Base-by-base conservation (phyloP, 2,888 invertebrate species). In the Drosophila demipolita region DNA sequence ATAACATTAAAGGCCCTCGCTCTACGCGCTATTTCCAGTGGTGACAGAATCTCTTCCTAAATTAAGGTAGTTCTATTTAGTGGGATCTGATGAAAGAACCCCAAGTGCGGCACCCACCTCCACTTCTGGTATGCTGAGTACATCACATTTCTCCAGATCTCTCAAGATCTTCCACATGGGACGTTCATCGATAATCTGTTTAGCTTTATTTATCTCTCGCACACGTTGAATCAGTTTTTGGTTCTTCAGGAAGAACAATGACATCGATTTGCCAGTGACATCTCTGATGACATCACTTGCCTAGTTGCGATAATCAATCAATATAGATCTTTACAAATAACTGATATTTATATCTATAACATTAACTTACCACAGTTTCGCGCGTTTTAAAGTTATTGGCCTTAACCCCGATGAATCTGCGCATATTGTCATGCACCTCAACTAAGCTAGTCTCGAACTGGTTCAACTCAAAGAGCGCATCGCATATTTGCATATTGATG, bases 401-500 rank as follows among this genome's bases (percentile, higher is more conserved):
- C 45, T 90, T 92, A 0, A 87, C 83, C 8, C 93, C 93, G 15
- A 50, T 42, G 36, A 91, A 92, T 15, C 65, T 77, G 0, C 83
- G 78, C 2, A 87, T 76, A 62, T 90, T 91, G 32, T 92, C 81
- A 17, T 89, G 89, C 33, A 92, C 32, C 12, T 90, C 82, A 6
- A 82, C 71, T 35, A 89, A 85, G 33, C 83, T 80, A 26, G 75
- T 74, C 69, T 92, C 92, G 42, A 92, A 92, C 53, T 83, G 80
- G 38, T 93, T 93, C 2, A 91, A 64, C 33, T 92, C 90, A 42
- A 92, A 92, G 0, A 91, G 66, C 0, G 91, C 92, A 78, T 93
- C 92, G 60, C 93, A 93, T 4, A 92, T 89, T 78, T 93, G 92
- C 66, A 92, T 61, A 65, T 90, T 91, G 1, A 90, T 90, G 0